Percentiles rank a stretch among this genome's conserved stretches.
These are phyloP conservation scores for Phalloptychus januarius DNA, from an alignment of 2,797 vertebrate species.

Conservation along the genomic window DNA sequence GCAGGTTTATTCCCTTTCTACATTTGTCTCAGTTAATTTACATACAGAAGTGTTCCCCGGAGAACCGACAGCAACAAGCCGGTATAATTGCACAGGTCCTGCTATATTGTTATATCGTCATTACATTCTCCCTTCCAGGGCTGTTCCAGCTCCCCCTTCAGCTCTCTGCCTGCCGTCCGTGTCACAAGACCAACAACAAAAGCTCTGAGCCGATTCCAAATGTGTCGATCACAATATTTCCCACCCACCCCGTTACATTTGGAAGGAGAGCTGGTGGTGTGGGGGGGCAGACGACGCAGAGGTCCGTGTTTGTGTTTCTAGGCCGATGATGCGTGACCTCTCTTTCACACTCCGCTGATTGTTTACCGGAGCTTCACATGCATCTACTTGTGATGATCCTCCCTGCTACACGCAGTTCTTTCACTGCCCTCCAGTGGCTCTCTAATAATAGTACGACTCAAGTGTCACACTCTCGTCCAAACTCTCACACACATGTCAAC, in stretches of 20 bases:
- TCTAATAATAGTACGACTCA: constrained; percentile 56
- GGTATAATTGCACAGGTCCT: constrained; percentile 27
- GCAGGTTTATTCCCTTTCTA: constrained; percentile 42
- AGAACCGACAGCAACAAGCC: constrained; percentile 45
- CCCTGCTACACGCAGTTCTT: constrained; percentile 61
- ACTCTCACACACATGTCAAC: constrained; percentile 26
- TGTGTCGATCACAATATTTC: constrained; percentile 44
- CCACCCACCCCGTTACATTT: constrained; percentile 22
- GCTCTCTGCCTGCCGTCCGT: constrained; percentile 10
- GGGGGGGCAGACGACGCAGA: constrained; percentile 38
- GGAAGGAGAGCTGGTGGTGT: constrained; percentile 29
- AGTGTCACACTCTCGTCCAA: constrained; percentile 6
- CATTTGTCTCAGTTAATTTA: constrained; percentile 55
- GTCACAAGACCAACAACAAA: constrained; percentile 24
- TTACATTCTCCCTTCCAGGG: constrained; percentile 20
- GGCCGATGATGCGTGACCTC: constrained; percentile 71
- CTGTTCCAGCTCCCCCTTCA: constrained; percentile 17
- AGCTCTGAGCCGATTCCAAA: constrained; percentile 42
- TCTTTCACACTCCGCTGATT: constrained; percentile 76
- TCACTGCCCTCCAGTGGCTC: constrained; percentile 84
- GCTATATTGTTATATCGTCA: constrained; percentile 10
- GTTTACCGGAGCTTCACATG: constrained; percentile 63
- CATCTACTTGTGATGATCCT: constrained; percentile 50
- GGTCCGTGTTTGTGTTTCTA: constrained; percentile 62
- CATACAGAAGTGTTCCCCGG: constrained; percentile 38